Base-by-base conservation (phyloP, 2,113 vertebrate species). In the Bubalus kerabau region DNA sequence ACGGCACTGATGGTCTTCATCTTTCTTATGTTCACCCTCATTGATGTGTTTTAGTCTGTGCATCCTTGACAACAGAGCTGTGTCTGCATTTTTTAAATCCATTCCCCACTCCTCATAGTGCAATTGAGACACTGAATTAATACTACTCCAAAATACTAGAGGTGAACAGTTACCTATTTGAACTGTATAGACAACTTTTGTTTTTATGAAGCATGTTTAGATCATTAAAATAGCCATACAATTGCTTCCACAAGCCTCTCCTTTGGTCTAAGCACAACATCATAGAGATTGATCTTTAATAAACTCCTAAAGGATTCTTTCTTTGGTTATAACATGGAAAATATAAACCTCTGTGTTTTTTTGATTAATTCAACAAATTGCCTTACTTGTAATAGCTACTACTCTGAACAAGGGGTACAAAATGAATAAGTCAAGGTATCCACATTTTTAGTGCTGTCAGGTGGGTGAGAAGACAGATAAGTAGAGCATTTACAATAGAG, bases 171-270 rank as follows among this genome's bases (percentile, higher is more conserved):
- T 59, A 64, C 14, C 52, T 57, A 87, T 95, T 85, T 90, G 16
- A 95, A 74, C 59, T 85, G 21, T 57, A 59, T 67, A 85, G 81
- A 94, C 46, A 96, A 64, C 43, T 76, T 71, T 74, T 80, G 56
- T 50, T 94, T 97, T 82, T 71, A 43, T 97, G 71, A 97, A 93
- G 46, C 6, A 83, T 87, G 16, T 67, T 96, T 80, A 93, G 62
- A 94, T 24, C 91, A 86, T 81, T 94, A 94, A 90, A 89, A 57
- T 71, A 87, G 28, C 24, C 52, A 28, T 74, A 7, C 36, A 43
- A 57, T 64, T 80, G 30, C 64, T 84, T 93, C 83, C 71, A 14
- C 26, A 52, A 84, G 48, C 19, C 30, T 97, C 30, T 87, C 81
- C 32, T 95, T 90, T 96, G 84, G 46, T 87, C 64, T 60, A 84